These are phyloP conservation scores for Acanthosepion esculentum DNA, from an alignment of 2,888 invertebrate genomes.

Conservation along the genomic window DNA sequence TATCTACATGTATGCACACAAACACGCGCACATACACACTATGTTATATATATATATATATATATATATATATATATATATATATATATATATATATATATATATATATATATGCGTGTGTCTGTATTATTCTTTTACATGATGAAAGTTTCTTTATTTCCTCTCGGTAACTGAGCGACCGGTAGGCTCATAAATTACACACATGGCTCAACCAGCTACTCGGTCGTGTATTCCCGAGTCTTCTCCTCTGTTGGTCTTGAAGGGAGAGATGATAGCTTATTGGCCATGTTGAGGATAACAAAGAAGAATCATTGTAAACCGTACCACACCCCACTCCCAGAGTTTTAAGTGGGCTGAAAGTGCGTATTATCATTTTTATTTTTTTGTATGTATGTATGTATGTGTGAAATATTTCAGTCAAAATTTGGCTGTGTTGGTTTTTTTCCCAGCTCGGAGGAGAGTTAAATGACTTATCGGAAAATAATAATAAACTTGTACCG, in stretches of 20 bases:
- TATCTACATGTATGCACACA: not conserved
- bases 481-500: not conserved
- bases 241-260: not conserved
- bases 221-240: not conserved
- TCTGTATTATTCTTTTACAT: not conserved
- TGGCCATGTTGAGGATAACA: not conserved
- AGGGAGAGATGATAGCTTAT: not conserved
- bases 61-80: no score
- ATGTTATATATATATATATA: no score
- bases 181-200: not conserved
- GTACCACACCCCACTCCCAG: not conserved
- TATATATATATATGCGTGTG: no score
- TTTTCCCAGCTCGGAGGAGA: conserved; percentile 25
- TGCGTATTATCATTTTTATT: not conserved
- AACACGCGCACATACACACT: not conserved
- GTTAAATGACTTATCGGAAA: not conserved
- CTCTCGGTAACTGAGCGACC: conserved; percentile 8
- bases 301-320: not conserved
- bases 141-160: not conserved
- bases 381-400: not conserved
- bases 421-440: not conserved
- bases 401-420: not conserved
- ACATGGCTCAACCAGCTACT: not conserved
- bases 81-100: no score
- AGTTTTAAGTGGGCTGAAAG: not conserved